Evolutionary conservation across 2,888 invertebrate species (phyloP), one percentile per base, ranked within the genome.

Genomic region (Hirtodrosophila cameraria): DNA sequence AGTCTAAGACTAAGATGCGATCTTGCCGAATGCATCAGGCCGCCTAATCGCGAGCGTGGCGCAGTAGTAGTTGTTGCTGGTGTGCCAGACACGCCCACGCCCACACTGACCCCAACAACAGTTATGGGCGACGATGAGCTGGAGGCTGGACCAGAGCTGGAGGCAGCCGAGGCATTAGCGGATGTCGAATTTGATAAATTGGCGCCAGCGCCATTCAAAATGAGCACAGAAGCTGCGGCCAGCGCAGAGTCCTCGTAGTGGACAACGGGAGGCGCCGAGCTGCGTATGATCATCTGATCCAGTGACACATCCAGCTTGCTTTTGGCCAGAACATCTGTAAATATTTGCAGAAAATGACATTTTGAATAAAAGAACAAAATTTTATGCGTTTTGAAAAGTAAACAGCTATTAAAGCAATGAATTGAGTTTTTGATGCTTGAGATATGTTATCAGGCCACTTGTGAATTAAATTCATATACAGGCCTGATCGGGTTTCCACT

Each of bases 1-100:
- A 62, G 18, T 71, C 83, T 88, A 27, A 89, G 27, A 58, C 84
- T 68, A 16, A 89, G 65, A 35, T 72, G 78, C 4, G 72, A 64
- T 12, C 84, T 66, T 31, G 79, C 75, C 39, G 63, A 11, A 5
- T 52, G 54, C 1, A 31, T 12, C n/a, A 75, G 31, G 27, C 60
- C 20, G 39, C 68, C 57, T 23, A 66, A 55, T 9, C 53, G 52
- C 1, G 64, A 38, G 36, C 62, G 42, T 42, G 13, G 36, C n/a
- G 6, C 12, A n/a, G 16, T 3, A 5, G 25, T 11, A 5, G n/a
- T 1, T 8, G 30, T 20, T 11, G 23, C 16, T 16, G 46, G 11
- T n/a, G 7, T 13, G 13, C 23, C 36, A 8, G 28, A 42, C 43
- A 23, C 9, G 20, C 43, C 27, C 18, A 18, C 9, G 23, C 11